Evolutionary conservation across 2,113 vertebrate species (phyloP), one percentile per base, ranked within the genome.

Genomic region (Anhinga anhinga): DNA sequence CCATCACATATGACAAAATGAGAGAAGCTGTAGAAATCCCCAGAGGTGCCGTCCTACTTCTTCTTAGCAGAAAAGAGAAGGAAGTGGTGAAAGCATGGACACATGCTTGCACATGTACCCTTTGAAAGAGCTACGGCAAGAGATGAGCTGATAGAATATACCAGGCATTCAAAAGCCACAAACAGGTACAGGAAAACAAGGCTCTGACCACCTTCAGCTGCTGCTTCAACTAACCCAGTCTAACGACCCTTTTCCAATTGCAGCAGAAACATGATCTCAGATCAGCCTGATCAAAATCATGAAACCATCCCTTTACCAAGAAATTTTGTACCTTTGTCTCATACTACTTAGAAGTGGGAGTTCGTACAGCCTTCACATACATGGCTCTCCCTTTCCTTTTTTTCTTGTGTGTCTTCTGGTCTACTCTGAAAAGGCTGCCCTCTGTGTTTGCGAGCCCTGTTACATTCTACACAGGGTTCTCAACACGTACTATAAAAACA

Each of bases 41-140:
- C 90, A 81, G 86, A 3, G 3, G 52, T 16, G 58, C 88, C 87
- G 77, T 47, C 45, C 59, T 47, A 27, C 81, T 87, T 93, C 91
- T 95, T 85, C 72, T 93, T 59, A 79, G 32, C 15, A 87, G 70
- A 95, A 95, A 77, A 56, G 90, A 94, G 86, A 94, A 96, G 95
- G 96, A 96, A 96, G 94, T 92, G 93, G 62, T 73, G 82, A 89
- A 91, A 72, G 62, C 74, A 62, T 3, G 20, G 83, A 82, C 81
- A 50, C 27, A 30, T 3, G 38, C 58, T 93, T 55, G 73, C 78
- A 90, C 11, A 61, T 10, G 19, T 1, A 26, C 42, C 23, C 49
- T 65, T 21, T 56, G 38, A 77, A 70, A 69, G 38, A 53, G 25
- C 56, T 49, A 47, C 45, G 49, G 62, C 66, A 73, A 62, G 58